phyloP scores from a whole-genome alignment of 30 jellyfish, hydroid and myxozoan genomes.

The Turritopsis rubra region DNA sequence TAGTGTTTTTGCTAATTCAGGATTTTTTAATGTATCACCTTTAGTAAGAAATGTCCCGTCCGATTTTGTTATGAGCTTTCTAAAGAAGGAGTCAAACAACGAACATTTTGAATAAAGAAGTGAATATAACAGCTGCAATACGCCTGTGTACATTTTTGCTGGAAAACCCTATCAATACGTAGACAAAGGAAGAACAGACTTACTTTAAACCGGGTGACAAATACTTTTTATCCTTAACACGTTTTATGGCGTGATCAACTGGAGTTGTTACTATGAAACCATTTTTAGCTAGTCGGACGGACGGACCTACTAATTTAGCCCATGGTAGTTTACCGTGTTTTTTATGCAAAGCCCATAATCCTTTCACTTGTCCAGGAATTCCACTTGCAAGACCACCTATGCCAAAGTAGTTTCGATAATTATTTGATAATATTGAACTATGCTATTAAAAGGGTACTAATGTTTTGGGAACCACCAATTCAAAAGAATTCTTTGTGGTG shows the following conservation, averaged over 20 bases:
- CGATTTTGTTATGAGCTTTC: slow-evolving; percentile 37
- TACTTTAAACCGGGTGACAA: background rate
- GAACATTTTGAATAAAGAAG: too few species aligned
- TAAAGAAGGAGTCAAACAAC: background rate
- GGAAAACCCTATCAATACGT: background rate
- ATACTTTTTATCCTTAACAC: background rate
- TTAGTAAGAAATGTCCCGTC: slow-evolving; percentile 41
- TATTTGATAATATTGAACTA: too few species aligned
- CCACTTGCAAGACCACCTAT: slow-evolving; percentile 86
- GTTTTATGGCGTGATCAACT: background rate
- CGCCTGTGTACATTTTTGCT: background rate
- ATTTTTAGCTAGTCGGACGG: slow-evolving; percentile 55
- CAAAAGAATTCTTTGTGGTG: too few species aligned
- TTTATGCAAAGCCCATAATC: slow-evolving; percentile 57
- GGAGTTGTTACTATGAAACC: slow-evolving; percentile 21
- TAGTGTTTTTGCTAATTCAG: slow-evolving; percentile 53
- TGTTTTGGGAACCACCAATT: background rate
- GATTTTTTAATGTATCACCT: slow-evolving; percentile 58
- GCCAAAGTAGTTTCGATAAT: too few species aligned
- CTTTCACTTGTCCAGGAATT: slow-evolving; percentile 83
- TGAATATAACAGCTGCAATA: background rate
- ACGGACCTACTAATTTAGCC: slow-evolving; percentile 62
- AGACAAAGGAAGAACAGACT: background rate
- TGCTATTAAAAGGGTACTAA: background rate
- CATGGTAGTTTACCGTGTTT: slow-evolving; percentile 68